Conservation (phyloP, 2,113 vertebrate genomes). For the Phodopus roborovskii region DNA sequence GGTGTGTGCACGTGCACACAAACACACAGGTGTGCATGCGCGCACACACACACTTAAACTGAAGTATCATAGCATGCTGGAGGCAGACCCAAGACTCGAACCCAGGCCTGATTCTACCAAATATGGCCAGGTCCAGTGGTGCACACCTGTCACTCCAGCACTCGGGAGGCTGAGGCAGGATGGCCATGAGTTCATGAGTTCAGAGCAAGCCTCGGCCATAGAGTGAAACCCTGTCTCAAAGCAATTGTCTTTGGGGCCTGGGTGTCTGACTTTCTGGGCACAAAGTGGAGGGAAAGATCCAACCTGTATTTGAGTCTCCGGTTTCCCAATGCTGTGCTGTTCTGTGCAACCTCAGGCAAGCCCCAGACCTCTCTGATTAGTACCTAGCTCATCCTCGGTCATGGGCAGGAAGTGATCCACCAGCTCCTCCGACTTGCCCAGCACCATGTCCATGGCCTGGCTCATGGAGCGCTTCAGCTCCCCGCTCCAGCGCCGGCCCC, state of each 20-base stretch:
- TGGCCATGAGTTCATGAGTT: neutral
- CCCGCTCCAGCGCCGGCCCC: constrained; percentile 89
- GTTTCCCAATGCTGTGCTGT: neutral
- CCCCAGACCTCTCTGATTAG: fast-evolving
- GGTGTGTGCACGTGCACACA: neutral
- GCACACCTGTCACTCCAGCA: neutral
- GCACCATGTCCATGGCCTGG: constrained; percentile 89
- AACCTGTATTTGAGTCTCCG: neutral
- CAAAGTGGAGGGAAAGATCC: neutral
- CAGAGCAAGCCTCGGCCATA: neutral
- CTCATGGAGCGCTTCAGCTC: constrained; percentile 91
- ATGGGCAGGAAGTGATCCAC: constrained; percentile 95
- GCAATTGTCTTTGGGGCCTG: neutral
- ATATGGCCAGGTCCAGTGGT: too few relatives aligned
- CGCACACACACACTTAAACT: neutral
- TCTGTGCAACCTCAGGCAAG: neutral
- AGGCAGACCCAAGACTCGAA: neutral
- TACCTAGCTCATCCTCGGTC: constrained; percentile 93
- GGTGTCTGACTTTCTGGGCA: neutral
- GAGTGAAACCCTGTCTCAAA: neutral
- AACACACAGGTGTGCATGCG: too few relatives aligned
- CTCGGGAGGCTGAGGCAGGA: neutral
- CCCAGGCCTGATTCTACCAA: neutral
- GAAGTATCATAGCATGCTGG: neutral
- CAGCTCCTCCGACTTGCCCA: constrained; percentile 91